Base-by-base conservation (phyloP, 2,113 vertebrate genomes). In the Eudyptes chrysolophus region DNA sequence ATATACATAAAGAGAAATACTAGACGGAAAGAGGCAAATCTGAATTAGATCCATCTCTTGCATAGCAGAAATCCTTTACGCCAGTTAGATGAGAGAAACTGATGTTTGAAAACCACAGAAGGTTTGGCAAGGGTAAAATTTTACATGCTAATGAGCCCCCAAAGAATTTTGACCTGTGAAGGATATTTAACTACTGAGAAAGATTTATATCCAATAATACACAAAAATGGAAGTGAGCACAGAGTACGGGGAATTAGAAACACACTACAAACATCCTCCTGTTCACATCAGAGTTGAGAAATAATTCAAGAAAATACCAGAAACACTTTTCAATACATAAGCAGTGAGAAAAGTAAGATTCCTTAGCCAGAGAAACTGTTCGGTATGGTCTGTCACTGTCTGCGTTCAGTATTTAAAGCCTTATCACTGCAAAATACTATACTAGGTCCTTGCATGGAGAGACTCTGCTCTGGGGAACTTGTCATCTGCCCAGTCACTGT, bases 81-180 rank as follows among this genome's bases (percentile, higher is more conserved):
- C 72, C 91, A 95, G 57, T 92, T 52, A 92, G 91, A 96, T 69
- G 95, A 91, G 91, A 91, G 95, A 94, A 97, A 89, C 84, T 68
- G 87, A 89, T 95, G 95, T 87, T 91, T 82, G 87, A 68, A 94
- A 97, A 96, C 95, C 96, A 95, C 84, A 94, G 84, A 68, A 95
- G 94, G 94, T 76, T 94, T 97, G 94, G 94, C 91, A 91, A 94
- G 66, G 87, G 87, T 76, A 69, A 85, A 82, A 75, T 66, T 94
- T 52, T 93, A 91, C 91, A 87, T 91, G 87, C 54, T 91, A 97
- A 96, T 89, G 81, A 95, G 91, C 84, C 94, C 91, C 91, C 55
- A 58, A 91, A 96, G 94, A 96, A 94, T 97, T 95, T 79, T 94
- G 91, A 95, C 96, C 93, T 96, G 94, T 72, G 84, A 96, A 93